Evolutionary conservation across 2,113 vertebrate species (phyloP).

Genomic region (Raja brachyura): DNA sequence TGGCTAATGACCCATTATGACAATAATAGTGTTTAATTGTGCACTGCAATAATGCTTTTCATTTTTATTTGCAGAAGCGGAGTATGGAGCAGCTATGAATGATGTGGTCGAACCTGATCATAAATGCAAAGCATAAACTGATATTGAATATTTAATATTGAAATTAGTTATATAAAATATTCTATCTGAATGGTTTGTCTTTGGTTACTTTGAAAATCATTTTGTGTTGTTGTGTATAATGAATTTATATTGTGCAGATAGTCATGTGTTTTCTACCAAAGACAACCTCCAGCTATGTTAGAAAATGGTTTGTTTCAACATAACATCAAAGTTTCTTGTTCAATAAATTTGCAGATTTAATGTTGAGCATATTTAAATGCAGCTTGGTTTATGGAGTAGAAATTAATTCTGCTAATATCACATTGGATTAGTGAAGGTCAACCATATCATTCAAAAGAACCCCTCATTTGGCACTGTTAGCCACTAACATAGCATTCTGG

Average conservation of each 20-base stretch:
- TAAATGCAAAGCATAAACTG: constrained; percentile 55
- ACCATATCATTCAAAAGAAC: not conserved
- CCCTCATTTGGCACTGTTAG: not conserved
- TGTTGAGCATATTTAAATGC: not conserved
- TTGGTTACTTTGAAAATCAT: not conserved
- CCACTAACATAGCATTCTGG: not conserved
- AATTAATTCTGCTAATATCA: not conserved
- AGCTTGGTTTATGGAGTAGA: not conserved
- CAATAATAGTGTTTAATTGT: not conserved
- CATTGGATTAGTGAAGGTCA: not conserved
- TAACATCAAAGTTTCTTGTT: not conserved
- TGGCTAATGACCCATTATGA: not conserved
- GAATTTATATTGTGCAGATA: not conserved
- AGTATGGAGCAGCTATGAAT: constrained; percentile 71
- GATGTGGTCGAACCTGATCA: constrained; percentile 61
- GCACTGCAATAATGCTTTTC: not conserved
- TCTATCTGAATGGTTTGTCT: not conserved
- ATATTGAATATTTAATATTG: not conserved
- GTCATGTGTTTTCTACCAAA: not conserved
- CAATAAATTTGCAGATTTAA: not conserved
- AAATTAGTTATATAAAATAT: not conserved
- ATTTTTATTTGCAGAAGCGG: constrained; percentile 57
- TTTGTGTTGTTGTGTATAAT: not conserved
- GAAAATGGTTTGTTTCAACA: no score
- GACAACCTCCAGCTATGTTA: not conserved